phyloP scores from a whole-genome alignment of 2,888 invertebrate genomes.

The Ophion ellenae region DNA sequence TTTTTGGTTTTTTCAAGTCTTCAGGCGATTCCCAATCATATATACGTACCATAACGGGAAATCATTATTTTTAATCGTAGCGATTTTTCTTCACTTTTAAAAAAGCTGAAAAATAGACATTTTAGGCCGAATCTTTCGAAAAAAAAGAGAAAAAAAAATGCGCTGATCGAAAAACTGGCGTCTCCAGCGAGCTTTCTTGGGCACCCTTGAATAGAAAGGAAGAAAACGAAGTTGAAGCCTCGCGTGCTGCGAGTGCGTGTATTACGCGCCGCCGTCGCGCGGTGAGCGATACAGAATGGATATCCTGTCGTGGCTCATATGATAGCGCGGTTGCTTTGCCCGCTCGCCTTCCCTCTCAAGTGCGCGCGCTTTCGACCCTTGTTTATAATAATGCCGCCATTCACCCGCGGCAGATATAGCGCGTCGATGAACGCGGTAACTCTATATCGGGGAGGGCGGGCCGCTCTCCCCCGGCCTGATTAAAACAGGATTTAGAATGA shows the following conservation, averaged over 20 bases:
- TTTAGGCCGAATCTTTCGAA: too few relatives aligned
- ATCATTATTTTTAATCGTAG: too few relatives aligned
- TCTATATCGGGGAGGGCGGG: conserved; percentile 72
- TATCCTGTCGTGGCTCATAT: conserved; percentile 75
- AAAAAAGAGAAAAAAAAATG: too few relatives aligned
- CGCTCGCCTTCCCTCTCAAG: conserved; percentile 54
- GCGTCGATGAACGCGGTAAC: conserved; percentile 69
- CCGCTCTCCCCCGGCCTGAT: conserved; percentile 43
- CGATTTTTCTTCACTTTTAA: too few relatives aligned
- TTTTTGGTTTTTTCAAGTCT: too few relatives aligned
- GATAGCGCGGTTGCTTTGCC: conserved; percentile 62
- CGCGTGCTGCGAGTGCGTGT: conserved; percentile 47
- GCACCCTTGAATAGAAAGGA: conserved; percentile 44
- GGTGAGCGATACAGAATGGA: conserved; percentile 77
- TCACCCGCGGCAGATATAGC: conserved; percentile 69
- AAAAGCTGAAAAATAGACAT: too few relatives aligned
- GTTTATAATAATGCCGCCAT: conserved; percentile 64
- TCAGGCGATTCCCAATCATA: too few relatives aligned
- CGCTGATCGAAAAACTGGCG: too few relatives aligned
- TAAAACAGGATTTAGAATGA: conserved; percentile 60
- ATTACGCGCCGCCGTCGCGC: conserved; percentile 5
- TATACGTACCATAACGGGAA: too few relatives aligned
- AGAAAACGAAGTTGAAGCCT: conserved; percentile 41
- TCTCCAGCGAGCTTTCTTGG: conserved; percentile 3
- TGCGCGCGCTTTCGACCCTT: conserved; percentile 61